These are phyloP conservation scores for Mastigias papua DNA, from an alignment of 30 jellyfish, hydroid and myxozoan genomes.

Conservation along the genomic window DNA sequence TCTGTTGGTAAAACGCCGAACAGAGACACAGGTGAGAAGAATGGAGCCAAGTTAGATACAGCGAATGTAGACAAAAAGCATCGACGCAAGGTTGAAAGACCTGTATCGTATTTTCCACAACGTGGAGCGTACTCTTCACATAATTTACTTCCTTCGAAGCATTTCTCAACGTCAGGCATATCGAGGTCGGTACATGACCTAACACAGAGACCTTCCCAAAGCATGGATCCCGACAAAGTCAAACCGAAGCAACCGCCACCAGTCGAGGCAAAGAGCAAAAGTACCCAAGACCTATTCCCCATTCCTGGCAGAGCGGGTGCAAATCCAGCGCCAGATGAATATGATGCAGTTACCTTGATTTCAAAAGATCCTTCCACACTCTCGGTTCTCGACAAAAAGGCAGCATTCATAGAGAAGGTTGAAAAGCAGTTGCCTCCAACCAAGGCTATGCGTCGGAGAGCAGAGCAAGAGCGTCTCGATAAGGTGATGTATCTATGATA, in stretches of 20 bases:
- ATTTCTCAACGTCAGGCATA: no score
- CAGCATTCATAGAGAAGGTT: constrained; percentile 41
- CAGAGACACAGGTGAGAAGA: background rate
- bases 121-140: background rate
- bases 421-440: constrained; percentile 34
- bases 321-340: no score
- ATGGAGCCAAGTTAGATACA: background rate
- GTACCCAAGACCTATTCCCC: no score
- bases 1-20: background rate
- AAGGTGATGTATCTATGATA: constrained; percentile 22
- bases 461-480: constrained; percentile 53
- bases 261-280: no score
- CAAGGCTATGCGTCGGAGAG: constrained; percentile 11
- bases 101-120: background rate
- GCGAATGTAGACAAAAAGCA: background rate
- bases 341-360: no score
- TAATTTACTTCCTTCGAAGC: no score
- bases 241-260: no score
- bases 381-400: constrained; percentile 40
- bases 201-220: no score
- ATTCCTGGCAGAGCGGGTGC: no score
- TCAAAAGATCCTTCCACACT: background rate
- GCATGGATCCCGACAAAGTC: no score
- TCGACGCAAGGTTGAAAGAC: background rate
- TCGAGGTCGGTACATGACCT: no score